A percentile compares a stretch with the other conserved stretches of the same genome.
phyloP scores from a whole-genome alignment of 2,797 vertebrate species.

The Trachurus trachurus region DNA sequence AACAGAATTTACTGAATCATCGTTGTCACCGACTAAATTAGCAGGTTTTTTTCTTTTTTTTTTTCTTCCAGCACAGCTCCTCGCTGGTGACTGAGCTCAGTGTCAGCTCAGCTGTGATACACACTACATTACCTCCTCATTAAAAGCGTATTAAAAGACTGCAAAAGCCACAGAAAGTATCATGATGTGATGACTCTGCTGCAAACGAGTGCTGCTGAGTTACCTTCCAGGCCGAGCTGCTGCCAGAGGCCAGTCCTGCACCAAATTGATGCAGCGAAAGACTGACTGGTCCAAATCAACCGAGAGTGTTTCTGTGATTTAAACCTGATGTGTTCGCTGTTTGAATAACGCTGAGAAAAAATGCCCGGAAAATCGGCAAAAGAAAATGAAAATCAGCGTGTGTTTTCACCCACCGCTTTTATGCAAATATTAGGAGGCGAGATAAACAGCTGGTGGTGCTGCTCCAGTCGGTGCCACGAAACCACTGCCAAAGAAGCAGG shows the following conservation, averaged over 20 bases:
- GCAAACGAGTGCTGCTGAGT: neutral
- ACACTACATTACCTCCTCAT: slow-evolving; percentile 15
- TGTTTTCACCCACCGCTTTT: neutral
- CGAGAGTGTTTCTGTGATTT: neutral
- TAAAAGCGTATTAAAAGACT: slow-evolving; percentile 12
- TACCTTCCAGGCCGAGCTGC: neutral
- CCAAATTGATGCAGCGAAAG: neutral
- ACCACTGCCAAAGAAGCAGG: neutral
- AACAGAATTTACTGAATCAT: slow-evolving; percentile 7
- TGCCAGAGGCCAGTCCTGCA: neutral
- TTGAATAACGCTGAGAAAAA: neutral
- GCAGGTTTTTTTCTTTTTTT: neutral
- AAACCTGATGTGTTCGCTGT: neutral
- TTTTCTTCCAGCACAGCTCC: neutral
- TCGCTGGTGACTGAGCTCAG: slow-evolving; percentile 9
- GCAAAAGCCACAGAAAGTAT: neutral
- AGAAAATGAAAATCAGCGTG: neutral
- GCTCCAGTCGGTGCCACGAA: neutral
- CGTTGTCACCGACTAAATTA: neutral
- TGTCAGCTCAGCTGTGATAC: slow-evolving; percentile 20
- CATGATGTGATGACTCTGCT: slow-evolving; percentile 5
- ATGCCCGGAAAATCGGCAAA: neutral
- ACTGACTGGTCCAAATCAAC: neutral
- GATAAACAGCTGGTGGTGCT: neutral
- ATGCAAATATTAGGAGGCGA: neutral